Base-by-base conservation (phyloP, 2,113 vertebrate species). In the Mus spicilegus region DNA sequence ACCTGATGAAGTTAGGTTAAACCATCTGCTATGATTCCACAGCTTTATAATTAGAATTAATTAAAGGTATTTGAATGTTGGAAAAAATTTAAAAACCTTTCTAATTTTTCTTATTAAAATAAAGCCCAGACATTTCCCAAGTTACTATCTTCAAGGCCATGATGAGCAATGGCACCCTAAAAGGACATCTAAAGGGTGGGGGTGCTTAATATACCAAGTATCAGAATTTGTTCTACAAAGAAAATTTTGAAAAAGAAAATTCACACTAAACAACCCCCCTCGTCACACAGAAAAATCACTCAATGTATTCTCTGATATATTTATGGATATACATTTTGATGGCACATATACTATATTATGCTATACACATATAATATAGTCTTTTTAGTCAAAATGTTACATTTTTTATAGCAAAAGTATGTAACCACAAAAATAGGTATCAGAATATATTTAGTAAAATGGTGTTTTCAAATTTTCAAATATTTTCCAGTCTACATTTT, bases 331-430 rank as follows among this genome's bases (percentile, higher is more conserved):
- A 61, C n/a, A 61, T 86, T 95, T 94, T 51, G 58, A 84, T 39
- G 80, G 72, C 67, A 86, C 65, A 13, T 92, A 78, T 10, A 67
- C 46, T 72, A 24, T 39, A 69, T 91, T 28, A 81, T 89, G 72
- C 7, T 77, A 81, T 30, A 65, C 2, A 78, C 70, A 87, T 4
- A 80, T 36, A 76, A 54, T 49, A 90, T n/a, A 2, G 3, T 36
- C 7, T 94, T 88, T 91, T 91, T 36, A 76, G 77, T 90, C 82
- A 86, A 90, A 87, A 76, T 65, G 42, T 49, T 36, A 84, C n/a
- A 89, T 20, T 77, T 77, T 58, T 61, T 95, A 86, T 28, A 36
- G 86, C 73, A 61, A 84, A 92, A 92, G 26, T 58, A 80, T 24
- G 86, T 33, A 91, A 65, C 51, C 69, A 85, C 72, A 46, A 81